A percentile compares a stretch with the other conserved stretches of the same genome.
Evolutionary conservation across 1,140 invertebrate species (phyloP).

Genomic region (Gryllus bimaculatus): DNA sequence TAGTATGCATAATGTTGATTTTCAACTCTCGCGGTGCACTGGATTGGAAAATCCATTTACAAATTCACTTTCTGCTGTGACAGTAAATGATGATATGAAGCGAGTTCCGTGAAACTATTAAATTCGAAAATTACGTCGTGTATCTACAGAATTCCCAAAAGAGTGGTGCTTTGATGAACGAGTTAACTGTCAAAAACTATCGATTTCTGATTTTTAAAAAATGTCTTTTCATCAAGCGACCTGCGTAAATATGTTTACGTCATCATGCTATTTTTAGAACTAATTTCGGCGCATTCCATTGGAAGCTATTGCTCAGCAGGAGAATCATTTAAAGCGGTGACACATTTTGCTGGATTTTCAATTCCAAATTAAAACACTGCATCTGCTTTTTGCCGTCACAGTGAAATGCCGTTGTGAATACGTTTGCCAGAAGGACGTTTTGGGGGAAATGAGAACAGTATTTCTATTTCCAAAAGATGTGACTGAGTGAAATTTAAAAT

Average conservation of each 20-base stretch:
- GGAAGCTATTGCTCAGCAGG: too few relatives aligned
- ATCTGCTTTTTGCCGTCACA: too few relatives aligned
- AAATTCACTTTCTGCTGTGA: background rate
- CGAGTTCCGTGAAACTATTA: background rate
- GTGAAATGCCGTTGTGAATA: too few relatives aligned
- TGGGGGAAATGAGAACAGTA: too few relatives aligned
- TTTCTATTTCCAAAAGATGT: too few relatives aligned
- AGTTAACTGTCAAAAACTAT: background rate
- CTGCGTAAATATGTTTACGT: background rate
- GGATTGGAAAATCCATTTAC: constrained; percentile 1
- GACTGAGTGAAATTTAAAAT: too few relatives aligned
- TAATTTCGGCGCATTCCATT: too few relatives aligned
- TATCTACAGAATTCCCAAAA: background rate
- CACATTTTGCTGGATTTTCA: too few relatives aligned
- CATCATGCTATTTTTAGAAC: too few relatives aligned
- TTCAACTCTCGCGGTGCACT: background rate
- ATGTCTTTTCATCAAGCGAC: background rate
- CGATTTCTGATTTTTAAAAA: background rate
- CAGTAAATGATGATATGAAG: background rate
- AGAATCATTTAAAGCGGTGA: too few relatives aligned
- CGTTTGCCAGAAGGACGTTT: too few relatives aligned
- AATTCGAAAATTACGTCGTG: background rate
- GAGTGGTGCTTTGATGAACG: background rate
- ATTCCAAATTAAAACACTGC: too few relatives aligned
- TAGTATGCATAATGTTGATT: constrained; percentile 1